Evolutionary conservation across 2,888 invertebrate species (phyloP).

Genomic region (Scrobipalpa costella): DNA sequence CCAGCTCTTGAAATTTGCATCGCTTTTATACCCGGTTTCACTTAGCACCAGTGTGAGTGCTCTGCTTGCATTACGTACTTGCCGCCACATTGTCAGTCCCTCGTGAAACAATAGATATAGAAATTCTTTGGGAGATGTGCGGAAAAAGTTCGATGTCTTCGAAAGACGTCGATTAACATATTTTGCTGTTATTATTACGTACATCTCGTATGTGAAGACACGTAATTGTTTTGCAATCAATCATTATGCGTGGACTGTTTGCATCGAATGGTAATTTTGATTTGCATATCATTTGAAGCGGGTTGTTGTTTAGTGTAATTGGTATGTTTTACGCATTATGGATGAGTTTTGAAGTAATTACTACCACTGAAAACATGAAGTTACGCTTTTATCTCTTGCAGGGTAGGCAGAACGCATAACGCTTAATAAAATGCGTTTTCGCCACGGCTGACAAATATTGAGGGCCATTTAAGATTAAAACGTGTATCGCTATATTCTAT

Average conservation of each 20-base stretch:
- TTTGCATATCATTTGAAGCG: conserved; percentile 26
- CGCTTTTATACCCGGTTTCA: conserved; percentile 79
- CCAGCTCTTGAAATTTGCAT: conserved; percentile 74
- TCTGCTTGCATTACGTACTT: conserved; percentile 69
- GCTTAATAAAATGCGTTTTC: no score
- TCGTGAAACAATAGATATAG: conserved; percentile 77
- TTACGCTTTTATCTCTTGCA: no score
- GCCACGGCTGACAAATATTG: no score
- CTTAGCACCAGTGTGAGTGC: conserved; percentile 65
- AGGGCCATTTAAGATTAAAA: no score
- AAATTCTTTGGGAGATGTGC: conserved; percentile 66
- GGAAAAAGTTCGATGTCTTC: conserved; percentile 52
- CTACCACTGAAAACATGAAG: no score
- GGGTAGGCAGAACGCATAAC: no score
- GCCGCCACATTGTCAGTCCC: conserved; percentile 65
- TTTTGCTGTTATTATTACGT: conserved; percentile 49
- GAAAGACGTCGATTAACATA: conserved; percentile 40
- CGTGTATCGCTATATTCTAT: no score
- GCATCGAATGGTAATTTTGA: conserved; percentile 22
- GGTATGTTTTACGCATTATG: neutral
- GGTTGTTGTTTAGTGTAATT: conserved; percentile 9
- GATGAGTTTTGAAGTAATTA: no score
- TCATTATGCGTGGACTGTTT: conserved; percentile 35
- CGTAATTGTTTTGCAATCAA: conserved; percentile 45
- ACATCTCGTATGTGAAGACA: conserved; percentile 33